Evolutionary conservation across 2,888 invertebrate species (phyloP).

Genomic region (Odontocolon sp.): DNA sequence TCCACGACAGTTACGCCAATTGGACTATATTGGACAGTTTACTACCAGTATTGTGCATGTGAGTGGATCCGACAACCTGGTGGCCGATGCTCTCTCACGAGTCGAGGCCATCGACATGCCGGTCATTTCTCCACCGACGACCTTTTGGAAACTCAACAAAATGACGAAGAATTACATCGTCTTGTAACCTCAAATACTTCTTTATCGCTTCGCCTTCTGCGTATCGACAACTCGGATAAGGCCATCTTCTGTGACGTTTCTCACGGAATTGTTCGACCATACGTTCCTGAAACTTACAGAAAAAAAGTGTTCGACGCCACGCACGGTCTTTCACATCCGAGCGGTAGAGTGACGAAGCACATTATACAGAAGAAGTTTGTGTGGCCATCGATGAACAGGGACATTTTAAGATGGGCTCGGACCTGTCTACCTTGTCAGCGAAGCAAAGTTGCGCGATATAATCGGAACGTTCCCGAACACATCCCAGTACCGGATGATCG

Average conservation of each 20-base stretch:
- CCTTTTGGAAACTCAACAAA: background rate
- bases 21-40: slow-evolving; percentile 43
- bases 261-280: slow-evolving; percentile 52
- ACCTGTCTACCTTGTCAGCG: slow-evolving; percentile 69
- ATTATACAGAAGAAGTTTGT: slow-evolving; percentile 59
- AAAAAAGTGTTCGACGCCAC: slow-evolving; percentile 53
- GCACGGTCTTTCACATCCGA: slow-evolving; percentile 59
- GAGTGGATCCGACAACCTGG: slow-evolving; percentile 17
- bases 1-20: slow-evolving; percentile 20
- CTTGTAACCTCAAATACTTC: background rate
- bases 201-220: background rate
- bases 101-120: slow-evolving; percentile 5
- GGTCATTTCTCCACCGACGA: background rate
- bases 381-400: slow-evolving; percentile 65
- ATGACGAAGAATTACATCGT: slow-evolving; percentile 1
- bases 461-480: slow-evolving; percentile 57
- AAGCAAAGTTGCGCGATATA: slow-evolving; percentile 68
- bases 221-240: background rate
- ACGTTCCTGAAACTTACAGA: slow-evolving; percentile 56
- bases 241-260: slow-evolving; percentile 60
- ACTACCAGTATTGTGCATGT: slow-evolving; percentile 39
- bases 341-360: slow-evolving; percentile 43
- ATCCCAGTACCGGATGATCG: too few species aligned
- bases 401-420: slow-evolving; percentile 66
- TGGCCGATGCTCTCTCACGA: slow-evolving; percentile 44